A percentile compares a stretch with the other conserved stretches of the same genome.
These are phyloP conservation scores for Carassius auratus DNA, from an alignment of 2,113 vertebrate genomes.

Conservation along the genomic window DNA sequence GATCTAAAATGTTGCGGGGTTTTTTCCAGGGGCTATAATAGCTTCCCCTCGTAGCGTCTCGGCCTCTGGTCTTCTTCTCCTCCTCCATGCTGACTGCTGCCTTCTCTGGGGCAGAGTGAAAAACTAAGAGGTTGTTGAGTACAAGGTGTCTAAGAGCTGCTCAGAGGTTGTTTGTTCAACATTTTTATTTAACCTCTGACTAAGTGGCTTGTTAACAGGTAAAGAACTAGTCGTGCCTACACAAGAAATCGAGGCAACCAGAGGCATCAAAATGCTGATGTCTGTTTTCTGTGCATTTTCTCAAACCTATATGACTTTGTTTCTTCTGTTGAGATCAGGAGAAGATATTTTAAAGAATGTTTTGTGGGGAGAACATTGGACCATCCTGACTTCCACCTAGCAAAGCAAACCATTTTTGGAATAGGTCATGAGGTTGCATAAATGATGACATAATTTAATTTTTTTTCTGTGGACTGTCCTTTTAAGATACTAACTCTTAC, in stretches of 20 bases:
- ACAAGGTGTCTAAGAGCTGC: slow-evolving; percentile 36
- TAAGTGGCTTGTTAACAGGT: slow-evolving; percentile 66
- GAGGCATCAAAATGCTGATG: slow-evolving; percentile 9
- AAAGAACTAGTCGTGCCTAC: slow-evolving; percentile 25
- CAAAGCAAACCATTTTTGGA: too few species aligned
- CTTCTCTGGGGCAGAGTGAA: slow-evolving; percentile 42
- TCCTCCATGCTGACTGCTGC: slow-evolving; percentile 10
- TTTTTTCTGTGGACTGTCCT: background rate
- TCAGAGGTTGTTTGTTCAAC: slow-evolving; percentile 54
- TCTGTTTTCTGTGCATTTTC: background rate
- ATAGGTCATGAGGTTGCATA: background rate
- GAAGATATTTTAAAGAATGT: background rate
- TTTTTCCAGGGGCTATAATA: slow-evolving; percentile 13
- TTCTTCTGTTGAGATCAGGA: background rate
- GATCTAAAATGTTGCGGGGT: slow-evolving; percentile 30
- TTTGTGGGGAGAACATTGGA: background rate
- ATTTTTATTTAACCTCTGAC: slow-evolving; percentile 55
- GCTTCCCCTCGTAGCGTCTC: background rate
- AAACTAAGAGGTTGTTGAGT: slow-evolving; percentile 50
- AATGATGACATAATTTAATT: background rate
- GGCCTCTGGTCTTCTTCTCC: background rate
- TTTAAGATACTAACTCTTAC: background rate
- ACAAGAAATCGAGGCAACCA: slow-evolving; percentile 4
- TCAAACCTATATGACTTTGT: background rate
- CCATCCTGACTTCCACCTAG: too few species aligned